Base-by-base conservation (phyloP, 2,797 vertebrate species). In the Vultur gryphus region DNA sequence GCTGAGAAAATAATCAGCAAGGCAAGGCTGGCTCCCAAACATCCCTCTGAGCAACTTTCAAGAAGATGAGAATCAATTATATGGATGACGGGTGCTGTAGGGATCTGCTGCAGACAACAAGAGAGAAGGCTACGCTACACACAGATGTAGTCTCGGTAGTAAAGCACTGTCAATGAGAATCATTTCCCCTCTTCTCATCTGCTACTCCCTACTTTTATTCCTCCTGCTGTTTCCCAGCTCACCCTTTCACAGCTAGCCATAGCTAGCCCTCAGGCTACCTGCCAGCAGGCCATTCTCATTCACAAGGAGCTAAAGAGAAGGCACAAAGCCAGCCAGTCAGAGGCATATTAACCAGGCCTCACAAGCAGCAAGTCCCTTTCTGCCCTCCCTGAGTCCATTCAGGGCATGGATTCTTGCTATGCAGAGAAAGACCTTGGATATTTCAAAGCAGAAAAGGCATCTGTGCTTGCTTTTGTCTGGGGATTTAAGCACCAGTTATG, bases 271-370 rank as follows among this genome's bases (percentile, higher is more conserved):
- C 58, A 95, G 97, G 97, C 98, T 98, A 98, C 98, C 97, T 98
- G 97, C 97, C 97, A 97, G 61, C 57, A 84, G 76, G 67, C 97
- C 95, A 97, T 98, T 98, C 97, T 98, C 92, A 98, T 98, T 98
- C 96, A 97, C 69, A 94, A 55, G 46, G 70, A 89, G 84, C 94
- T 95, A 86, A 97, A 96, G 92, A 93, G 86, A 90, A 93, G 93
- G 84, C 95, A 97, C 97, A 98, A 98, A 97, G 96, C 94, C 75
- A 89, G 78, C 75, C 96, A 94, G 77, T 76, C 88, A 84, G 90
- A 97, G 89, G 81, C 95, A 93, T 92, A 85, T 90, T 87, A 96
- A 91, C 84, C 87, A 95, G 94, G 80, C 80, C 86, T 87, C 78
- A 76, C 79, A 88, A 35, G 77, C 77, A 93, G 72, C 37, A 65